Evolutionary conservation across 2,113 vertebrate genomes (phyloP).

Genomic region (Alouatta palliata): DNA sequence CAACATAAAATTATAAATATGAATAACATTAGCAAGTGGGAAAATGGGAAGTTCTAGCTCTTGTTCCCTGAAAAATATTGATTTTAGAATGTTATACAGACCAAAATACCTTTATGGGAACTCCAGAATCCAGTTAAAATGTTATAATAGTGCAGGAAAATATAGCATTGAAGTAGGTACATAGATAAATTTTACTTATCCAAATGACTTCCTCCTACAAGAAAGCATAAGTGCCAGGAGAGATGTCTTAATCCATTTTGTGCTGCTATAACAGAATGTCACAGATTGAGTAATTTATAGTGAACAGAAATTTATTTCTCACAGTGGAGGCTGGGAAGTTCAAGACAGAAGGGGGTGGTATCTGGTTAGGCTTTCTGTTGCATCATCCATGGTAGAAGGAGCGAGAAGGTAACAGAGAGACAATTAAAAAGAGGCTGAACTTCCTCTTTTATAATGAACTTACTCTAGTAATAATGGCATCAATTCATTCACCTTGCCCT

Average conservation of each 20-base stretch:
- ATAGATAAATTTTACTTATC: not conserved
- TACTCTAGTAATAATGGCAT: fast-evolving
- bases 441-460: no score
- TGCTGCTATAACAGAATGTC: no score
- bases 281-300: no score
- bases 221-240: not conserved
- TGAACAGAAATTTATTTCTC: no score
- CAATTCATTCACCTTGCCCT: not conserved
- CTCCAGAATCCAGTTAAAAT: not conserved
- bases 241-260: not conserved
- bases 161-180: not conserved
- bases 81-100: not conserved
- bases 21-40: not conserved
- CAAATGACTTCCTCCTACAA: not conserved
- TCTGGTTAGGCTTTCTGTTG: no score
- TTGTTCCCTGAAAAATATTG: not conserved
- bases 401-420: no score
- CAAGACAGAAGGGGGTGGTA: no score
- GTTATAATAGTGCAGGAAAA: not conserved
- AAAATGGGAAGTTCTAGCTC: not conserved
- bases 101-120: not conserved
- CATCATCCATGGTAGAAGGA: no score
- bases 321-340: not conserved
- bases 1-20: not conserved
- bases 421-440: not conserved